These are phyloP conservation scores for Poecilia wingei DNA, from an alignment of 2,797 vertebrate genomes.

Conservation along the genomic window DNA sequence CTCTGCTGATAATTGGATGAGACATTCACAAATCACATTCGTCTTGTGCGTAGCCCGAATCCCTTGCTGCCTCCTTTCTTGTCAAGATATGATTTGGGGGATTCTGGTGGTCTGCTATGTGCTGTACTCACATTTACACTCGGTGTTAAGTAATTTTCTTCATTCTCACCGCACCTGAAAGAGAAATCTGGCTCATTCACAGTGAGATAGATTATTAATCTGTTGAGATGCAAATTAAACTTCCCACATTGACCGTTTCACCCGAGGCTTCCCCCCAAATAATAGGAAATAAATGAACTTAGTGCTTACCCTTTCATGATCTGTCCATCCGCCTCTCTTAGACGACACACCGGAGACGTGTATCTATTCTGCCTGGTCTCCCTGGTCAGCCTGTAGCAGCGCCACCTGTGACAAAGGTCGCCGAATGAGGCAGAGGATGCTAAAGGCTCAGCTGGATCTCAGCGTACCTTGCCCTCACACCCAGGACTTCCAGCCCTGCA, in stretches of 20 bases:
- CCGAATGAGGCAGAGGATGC: constrained; percentile 96
- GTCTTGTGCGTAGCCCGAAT: constrained; percentile 7
- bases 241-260: neutral
- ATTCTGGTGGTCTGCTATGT: constrained; percentile 27
- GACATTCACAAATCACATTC: constrained; percentile 57
- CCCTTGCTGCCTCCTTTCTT: neutral
- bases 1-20: constrained; percentile 62
- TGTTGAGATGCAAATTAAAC: constrained; percentile 14
- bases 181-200: neutral
- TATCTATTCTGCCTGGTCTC: constrained; percentile 97
- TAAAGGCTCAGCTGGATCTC: constrained; percentile 94
- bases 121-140: constrained; percentile 42
- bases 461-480: constrained; percentile 91
- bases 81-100: constrained; percentile 26
- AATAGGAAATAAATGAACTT: neutral
- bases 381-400: constrained; percentile 95
- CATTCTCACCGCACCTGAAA: neutral
- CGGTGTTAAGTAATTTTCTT: neutral
- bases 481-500: constrained; percentile 97
- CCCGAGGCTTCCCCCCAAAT: neutral
- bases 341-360: constrained; percentile 95
- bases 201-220: constrained; percentile 1
- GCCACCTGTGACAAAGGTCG: constrained; percentile 94
- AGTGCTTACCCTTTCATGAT: neutral
- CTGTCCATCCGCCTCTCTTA: constrained; percentile 37